Conservation (phyloP, 2,888 invertebrate genomes). For the Fragum fragum region DNA sequence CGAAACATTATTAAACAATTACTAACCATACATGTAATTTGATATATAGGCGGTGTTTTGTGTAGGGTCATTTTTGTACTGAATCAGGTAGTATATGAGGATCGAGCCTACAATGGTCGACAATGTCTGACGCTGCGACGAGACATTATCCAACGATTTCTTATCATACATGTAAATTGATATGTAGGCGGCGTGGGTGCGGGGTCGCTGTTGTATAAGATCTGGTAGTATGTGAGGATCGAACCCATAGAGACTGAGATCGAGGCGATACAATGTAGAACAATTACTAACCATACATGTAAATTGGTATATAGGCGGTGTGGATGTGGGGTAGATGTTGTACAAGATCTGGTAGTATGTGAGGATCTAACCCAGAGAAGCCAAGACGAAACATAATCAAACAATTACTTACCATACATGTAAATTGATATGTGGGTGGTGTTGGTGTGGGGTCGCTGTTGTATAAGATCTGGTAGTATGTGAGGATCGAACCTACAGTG, state of each 20-base stretch:
- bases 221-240: constrained; percentile 47
- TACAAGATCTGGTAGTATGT: constrained; percentile 58
- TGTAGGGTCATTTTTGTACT: constrained; percentile 46
- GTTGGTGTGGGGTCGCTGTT: constrained; percentile 34
- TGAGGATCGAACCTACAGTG: constrained; percentile 21
- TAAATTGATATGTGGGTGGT: constrained; percentile 16
- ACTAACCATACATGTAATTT: constrained; percentile 26
- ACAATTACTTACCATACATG: constrained; percentile 39
- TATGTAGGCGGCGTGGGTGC: constrained; percentile 5
- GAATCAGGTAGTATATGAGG: constrained; percentile 46
- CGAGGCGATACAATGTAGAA: too few species aligned
- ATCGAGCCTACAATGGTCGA: too few species aligned
- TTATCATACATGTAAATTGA: constrained; percentile 37
- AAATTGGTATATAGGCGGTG: constrained; percentile 11
- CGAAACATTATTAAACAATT: too few species aligned
- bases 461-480: constrained; percentile 56
- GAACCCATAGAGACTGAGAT: constrained; percentile 3
- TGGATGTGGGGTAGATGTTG: constrained; percentile 32
- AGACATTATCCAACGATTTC: too few species aligned
- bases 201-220: constrained; percentile 48
- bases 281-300: constrained; percentile 22
- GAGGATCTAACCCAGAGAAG: too few species aligned
- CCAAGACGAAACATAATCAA: too few species aligned
- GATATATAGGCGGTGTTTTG: background rate
- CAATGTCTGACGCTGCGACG: too few species aligned